A percentile compares a stretch with the other conserved stretches of the same genome.
phyloP scores from a whole-genome alignment of 2,888 invertebrate species.

The Nomada fucata region DNA sequence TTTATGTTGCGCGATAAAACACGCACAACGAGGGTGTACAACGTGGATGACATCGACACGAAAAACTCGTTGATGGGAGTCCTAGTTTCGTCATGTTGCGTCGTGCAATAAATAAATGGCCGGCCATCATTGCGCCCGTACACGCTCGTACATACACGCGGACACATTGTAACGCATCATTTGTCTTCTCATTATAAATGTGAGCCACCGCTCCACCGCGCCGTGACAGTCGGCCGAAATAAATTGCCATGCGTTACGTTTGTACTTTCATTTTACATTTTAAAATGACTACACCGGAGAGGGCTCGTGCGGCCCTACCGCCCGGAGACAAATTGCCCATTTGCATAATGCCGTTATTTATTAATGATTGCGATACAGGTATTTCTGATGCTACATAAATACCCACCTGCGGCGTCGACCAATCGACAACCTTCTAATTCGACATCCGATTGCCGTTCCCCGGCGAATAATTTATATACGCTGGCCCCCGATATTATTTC shows the following conservation, averaged over 20 bases:
- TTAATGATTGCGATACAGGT: slow-evolving; percentile 74
- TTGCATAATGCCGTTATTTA: slow-evolving; percentile 82
- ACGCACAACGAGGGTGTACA: slow-evolving; percentile 53
- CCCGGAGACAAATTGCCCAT: slow-evolving; percentile 80
- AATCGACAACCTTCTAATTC: slow-evolving; percentile 72
- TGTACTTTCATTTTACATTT: slow-evolving; percentile 81
- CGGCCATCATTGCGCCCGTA: slow-evolving; percentile 71
- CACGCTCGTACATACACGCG: slow-evolving; percentile 60
- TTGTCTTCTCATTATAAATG: slow-evolving; percentile 80
- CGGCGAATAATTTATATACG: slow-evolving; percentile 48
- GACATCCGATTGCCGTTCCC: slow-evolving; percentile 58
- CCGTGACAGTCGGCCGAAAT: slow-evolving; percentile 72
- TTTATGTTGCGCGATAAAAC: slow-evolving; percentile 62
- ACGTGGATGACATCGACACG: slow-evolving; percentile 63
- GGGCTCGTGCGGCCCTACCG: slow-evolving; percentile 60
- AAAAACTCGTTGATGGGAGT: slow-evolving; percentile 69
- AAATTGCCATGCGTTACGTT: slow-evolving; percentile 79
- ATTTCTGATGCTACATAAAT: slow-evolving; percentile 67
- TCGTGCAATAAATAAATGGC: slow-evolving; percentile 73
- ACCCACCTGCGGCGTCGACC: slow-evolving; percentile 69
- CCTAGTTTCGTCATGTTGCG: slow-evolving; percentile 65
- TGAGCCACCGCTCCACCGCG: slow-evolving; percentile 73
- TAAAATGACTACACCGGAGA: slow-evolving; percentile 72
- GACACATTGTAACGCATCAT: slow-evolving; percentile 74
- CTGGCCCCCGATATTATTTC: slow-evolving; percentile 29